Percentiles rank a stretch among this genome's conserved stretches.
These are phyloP conservation scores for Odobenus rosmarus DNA, from an alignment of 2,113 vertebrate species.

Conservation along the genomic window DNA sequence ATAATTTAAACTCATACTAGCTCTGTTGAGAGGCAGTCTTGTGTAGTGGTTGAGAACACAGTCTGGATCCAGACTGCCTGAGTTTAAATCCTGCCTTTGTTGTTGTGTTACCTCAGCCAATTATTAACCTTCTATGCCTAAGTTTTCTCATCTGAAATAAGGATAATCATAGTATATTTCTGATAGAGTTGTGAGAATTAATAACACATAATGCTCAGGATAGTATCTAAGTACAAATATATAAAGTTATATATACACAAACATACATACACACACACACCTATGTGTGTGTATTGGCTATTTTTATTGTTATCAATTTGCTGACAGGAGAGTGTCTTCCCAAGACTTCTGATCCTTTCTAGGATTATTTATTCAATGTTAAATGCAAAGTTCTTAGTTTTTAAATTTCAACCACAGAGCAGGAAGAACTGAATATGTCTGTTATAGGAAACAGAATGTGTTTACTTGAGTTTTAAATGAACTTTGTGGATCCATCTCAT, in stretches of 20 bases:
- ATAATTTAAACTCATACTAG: background rate
- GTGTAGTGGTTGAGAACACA: background rate
- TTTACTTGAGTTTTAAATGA: background rate
- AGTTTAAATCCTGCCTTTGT: background rate
- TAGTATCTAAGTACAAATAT: background rate
- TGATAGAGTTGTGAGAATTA: background rate
- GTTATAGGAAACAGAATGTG: background rate
- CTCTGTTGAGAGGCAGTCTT: background rate
- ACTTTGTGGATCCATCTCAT: background rate
- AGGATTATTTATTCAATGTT: background rate
- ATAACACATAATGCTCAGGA: background rate
- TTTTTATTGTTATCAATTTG: background rate
- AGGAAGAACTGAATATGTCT: background rate
- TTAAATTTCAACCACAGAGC: conserved; percentile 3
- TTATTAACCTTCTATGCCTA: background rate
- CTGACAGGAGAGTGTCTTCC: background rate
- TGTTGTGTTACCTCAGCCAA: background rate
- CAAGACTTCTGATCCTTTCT: background rate
- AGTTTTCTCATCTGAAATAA: conserved; percentile 27
- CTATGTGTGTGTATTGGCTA: background rate
- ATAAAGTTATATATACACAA: background rate
- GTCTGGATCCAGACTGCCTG: background rate
- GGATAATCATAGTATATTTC: background rate
- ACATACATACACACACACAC: background rate
- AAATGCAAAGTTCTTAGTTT: conserved; percentile 19